Percentiles rank a stretch among this genome's conserved stretches.
Evolutionary conservation across 2,888 invertebrate species (phyloP).

Genomic region (Danaus chrysippus): DNA sequence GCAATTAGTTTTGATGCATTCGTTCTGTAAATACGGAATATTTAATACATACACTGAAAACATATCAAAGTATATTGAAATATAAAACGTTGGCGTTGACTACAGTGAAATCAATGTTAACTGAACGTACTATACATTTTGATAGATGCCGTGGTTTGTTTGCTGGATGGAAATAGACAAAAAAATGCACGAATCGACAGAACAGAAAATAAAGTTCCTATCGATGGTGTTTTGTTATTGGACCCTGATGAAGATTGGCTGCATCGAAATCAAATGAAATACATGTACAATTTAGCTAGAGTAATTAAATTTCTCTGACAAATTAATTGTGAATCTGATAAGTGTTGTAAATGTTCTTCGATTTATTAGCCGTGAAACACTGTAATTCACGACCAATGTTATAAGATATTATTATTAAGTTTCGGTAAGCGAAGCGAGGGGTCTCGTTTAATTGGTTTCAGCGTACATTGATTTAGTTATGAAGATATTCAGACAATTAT

Average conservation of each 20-base stretch:
- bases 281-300: constrained; percentile 10
- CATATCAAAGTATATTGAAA: background rate
- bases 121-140: no score
- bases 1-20: constrained; percentile 45
- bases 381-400: constrained; percentile 18
- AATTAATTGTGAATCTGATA: constrained; percentile 36
- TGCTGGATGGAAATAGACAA: no score
- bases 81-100: background rate
- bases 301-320: constrained; percentile 28
- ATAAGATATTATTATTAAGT: constrained; percentile 3
- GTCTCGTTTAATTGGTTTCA: constrained; percentile 16
- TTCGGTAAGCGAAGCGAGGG: constrained; percentile 5
- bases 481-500: constrained; percentile 5
- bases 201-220: no score
- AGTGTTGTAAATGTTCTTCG: constrained; percentile 32
- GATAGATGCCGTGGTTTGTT: no score
- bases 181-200: no score
- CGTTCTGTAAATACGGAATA: constrained; percentile 12
- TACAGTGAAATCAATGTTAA: background rate
- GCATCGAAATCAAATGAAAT: no score
- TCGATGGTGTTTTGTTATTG: no score
- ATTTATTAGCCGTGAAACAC: constrained; percentile 27
- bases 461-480: constrained; percentile 7
- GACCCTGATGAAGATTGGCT: no score
- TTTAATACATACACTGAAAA: background rate